These are phyloP conservation scores for Spermophilus dauricus DNA, from an alignment of 2,113 vertebrate genomes.

Conservation along the genomic window DNA sequence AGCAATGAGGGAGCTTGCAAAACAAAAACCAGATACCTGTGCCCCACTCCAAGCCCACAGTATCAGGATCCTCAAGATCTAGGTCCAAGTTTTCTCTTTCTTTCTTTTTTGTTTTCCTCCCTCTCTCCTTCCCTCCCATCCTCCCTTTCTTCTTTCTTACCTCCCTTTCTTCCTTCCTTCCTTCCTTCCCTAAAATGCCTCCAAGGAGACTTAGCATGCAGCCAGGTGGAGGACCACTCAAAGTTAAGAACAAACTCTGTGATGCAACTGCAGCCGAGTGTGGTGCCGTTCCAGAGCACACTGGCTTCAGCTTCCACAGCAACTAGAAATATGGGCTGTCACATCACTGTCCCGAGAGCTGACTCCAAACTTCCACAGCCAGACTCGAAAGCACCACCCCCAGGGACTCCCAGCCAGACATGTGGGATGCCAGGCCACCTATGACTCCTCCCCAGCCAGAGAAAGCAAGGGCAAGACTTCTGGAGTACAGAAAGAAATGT, in stretches of 20 bases:
- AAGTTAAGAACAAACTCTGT: not conserved
- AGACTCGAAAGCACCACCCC: not conserved
- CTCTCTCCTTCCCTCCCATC: no score
- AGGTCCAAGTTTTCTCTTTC: no score
- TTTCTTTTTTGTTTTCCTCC: not conserved
- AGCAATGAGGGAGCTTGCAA: not conserved
- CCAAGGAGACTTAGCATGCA: not conserved
- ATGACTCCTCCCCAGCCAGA: not conserved
- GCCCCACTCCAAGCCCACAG: not conserved
- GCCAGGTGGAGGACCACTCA: not conserved
- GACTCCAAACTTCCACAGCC: not conserved
- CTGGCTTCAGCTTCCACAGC: not conserved
- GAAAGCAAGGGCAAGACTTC: not conserved
- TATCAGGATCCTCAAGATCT: not conserved
- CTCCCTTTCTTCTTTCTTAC: not conserved
- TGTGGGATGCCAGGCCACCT: not conserved
- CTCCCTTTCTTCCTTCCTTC: not conserved
- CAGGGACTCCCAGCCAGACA: fast-evolving
- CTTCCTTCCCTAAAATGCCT: not conserved
- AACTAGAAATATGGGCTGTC: not conserved
- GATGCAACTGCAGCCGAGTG: slow-evolving; percentile 39
- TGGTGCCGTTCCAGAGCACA: slow-evolving; percentile 36
- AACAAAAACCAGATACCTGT: not conserved
- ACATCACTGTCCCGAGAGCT: not conserved
- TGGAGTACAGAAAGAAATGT: not conserved